These are phyloP conservation scores for Eulacestoma nigropectus DNA, from an alignment of 2,113 vertebrate genomes.

Conservation along the genomic window DNA sequence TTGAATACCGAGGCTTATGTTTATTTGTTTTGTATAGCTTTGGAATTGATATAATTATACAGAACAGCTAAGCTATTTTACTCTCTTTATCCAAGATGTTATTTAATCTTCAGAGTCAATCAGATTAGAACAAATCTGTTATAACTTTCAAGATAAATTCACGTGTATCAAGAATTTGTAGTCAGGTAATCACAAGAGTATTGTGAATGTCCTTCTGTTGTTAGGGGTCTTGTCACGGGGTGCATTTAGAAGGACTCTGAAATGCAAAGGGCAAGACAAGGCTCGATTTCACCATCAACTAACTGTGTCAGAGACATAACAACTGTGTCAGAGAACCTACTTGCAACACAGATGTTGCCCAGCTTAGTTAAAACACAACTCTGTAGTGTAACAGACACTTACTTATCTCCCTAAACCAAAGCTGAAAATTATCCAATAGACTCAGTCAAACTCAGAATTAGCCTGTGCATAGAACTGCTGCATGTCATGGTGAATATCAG, in stretches of 20 bases:
- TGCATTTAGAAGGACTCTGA: background rate
- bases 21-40: slow-evolving; percentile 44
- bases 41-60: slow-evolving; percentile 48
- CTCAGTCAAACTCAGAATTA: background rate
- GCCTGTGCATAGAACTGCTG: background rate
- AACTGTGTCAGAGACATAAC: background rate
- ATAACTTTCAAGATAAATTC: background rate
- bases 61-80: slow-evolving; percentile 24
- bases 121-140: background rate
- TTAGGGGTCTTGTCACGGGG: no score
- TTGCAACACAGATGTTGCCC: background rate
- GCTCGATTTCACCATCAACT: background rate
- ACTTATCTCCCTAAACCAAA: background rate
- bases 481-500: background rate
- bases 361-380: background rate
- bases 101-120: slow-evolving; percentile 43
- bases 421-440: background rate
- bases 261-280: background rate
- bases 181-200: background rate
- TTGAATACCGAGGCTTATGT: slow-evolving; percentile 20
- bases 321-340: background rate
- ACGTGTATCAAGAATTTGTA: background rate
- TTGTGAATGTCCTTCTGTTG: background rate
- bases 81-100: slow-evolving; percentile 20
- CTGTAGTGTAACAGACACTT: background rate